Percentiles rank a stretch among this genome's conserved stretches.
Evolutionary conservation across 37 sponge, comb jelly and placozoan species (phyloP).

Genomic region (Ianthella basta): DNA sequence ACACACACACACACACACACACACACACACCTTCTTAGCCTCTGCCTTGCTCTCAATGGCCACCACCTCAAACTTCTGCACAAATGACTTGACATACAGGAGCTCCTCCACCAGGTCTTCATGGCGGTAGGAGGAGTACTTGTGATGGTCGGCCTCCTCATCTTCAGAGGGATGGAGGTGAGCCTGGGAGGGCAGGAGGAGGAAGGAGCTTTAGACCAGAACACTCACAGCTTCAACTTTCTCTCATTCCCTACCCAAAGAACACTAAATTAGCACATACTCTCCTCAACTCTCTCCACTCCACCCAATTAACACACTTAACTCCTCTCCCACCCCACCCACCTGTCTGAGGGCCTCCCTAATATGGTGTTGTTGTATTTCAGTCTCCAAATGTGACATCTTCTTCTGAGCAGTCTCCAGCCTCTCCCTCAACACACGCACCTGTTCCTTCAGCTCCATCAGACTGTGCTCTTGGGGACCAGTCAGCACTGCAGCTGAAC

Average conservation of each 20-base stretch:
- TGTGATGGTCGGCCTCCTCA: background rate
- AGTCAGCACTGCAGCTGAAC: no score
- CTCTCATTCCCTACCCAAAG: no score
- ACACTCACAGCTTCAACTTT: background rate
- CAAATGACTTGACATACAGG: background rate
- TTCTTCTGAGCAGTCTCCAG: background rate
- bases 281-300: background rate
- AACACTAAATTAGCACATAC: background rate
- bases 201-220: no score
- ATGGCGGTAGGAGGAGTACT: background rate
- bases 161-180: background rate
- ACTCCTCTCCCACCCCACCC: background rate
- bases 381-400: background rate
- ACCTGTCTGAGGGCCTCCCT: background rate
- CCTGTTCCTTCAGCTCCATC: conserved; percentile 4
- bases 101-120: background rate
- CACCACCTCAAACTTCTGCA: background rate
- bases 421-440: background rate
- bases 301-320: background rate
- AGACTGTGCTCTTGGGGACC: no score
- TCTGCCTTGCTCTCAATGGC: background rate
- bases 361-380: conserved; percentile 1
- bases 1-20: conserved; percentile 26
- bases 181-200: no score
- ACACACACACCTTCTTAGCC: background rate